Conservation (phyloP, 2,888 invertebrate species). For the Drosophila neonasuta region DNA sequence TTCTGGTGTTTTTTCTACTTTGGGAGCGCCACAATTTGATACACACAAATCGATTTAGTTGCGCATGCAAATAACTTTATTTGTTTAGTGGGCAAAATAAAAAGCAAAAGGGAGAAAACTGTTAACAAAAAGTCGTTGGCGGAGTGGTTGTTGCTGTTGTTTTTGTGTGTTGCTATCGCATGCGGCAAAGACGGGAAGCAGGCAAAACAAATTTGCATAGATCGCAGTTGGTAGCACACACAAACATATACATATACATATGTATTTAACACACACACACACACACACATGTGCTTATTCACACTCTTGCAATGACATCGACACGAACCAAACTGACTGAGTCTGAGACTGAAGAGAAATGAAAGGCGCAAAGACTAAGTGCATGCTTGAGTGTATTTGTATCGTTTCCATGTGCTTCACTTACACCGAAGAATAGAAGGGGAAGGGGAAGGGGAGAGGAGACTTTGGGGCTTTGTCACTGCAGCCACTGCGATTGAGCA, state of each 20-base stretch:
- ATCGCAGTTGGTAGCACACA: slow-evolving; percentile 61
- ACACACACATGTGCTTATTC: slow-evolving; percentile 59
- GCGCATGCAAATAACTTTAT: slow-evolving; percentile 77
- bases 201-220: slow-evolving; percentile 74
- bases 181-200: slow-evolving; percentile 37
- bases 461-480: neutral
- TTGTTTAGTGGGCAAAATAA: slow-evolving; percentile 52
- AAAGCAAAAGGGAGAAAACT: slow-evolving; percentile 21
- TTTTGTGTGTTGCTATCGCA: slow-evolving; percentile 8
- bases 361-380: slow-evolving; percentile 76
- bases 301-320: slow-evolving; percentile 66
- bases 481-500: slow-evolving; percentile 52
- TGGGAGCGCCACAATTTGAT: slow-evolving; percentile 64
- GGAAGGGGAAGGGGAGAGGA: neutral
- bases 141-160: slow-evolving; percentile 10
- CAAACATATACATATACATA: slow-evolving; percentile 1
- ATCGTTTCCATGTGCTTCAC: slow-evolving; percentile 54
- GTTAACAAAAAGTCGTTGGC: slow-evolving; percentile 56
- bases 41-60: slow-evolving; percentile 74
- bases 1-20: slow-evolving; percentile 28
- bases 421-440: neutral
- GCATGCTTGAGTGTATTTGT: slow-evolving; percentile 71
- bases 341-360: slow-evolving; percentile 16
- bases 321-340: slow-evolving; percentile 45
- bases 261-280: neutral